Evolutionary conservation across 37 sponge, comb jelly and placozoan species (phyloP).

Genomic region (Cladorhizidae sp.): DNA sequence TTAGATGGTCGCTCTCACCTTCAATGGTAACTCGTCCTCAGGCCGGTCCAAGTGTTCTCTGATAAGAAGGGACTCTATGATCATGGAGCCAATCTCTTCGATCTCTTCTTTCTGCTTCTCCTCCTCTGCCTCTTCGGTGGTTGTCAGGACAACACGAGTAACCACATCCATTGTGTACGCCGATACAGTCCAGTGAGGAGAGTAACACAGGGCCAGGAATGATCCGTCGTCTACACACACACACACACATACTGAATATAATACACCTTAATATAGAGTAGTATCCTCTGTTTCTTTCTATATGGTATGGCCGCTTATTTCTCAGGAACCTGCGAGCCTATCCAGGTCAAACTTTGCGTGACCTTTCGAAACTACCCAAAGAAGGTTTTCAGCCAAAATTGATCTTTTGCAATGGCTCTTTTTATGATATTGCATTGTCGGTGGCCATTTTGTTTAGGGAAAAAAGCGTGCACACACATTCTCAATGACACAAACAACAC

Average conservation of each 20-base stretch:
- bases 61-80: constrained; percentile 23
- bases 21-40: not conserved
- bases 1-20: not conserved
- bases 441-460: no score
- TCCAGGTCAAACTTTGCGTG: no score
- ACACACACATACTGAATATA: not conserved
- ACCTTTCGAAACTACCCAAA: no score
- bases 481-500: no score
- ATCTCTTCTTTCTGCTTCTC: constrained; percentile 1
- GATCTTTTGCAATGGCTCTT: no score
- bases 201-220: constrained; percentile 32
- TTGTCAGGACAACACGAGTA: constrained; percentile 40
- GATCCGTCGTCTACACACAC: not conserved
- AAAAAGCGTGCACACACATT: no score
- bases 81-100: constrained; percentile 11
- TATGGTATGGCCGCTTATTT: no score
- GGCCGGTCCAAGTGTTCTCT: not conserved
- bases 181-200: constrained; percentile 15
- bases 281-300: no score
- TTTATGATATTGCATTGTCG: no score
- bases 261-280: not conserved
- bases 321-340: no score
- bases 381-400: no score
- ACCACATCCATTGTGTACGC: constrained; percentile 41
- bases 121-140: not conserved